Conservation (phyloP, 2,797 vertebrate genomes). For the Fistularia commersonii region DNA sequence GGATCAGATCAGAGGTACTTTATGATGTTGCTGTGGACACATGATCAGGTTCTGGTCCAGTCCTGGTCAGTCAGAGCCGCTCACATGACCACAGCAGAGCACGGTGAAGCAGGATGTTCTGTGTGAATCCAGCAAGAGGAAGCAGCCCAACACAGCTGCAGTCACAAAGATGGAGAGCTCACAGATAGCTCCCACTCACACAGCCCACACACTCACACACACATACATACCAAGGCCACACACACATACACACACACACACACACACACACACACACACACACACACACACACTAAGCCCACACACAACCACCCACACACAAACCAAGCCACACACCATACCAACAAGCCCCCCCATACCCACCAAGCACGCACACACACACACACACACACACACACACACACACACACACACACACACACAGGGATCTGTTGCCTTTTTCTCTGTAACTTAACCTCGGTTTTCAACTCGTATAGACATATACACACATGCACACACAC, state of each 20-base stretch:
- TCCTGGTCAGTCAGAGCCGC: neutral
- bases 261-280: slow-evolving; percentile 5
- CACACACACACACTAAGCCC: slow-evolving; percentile 3
- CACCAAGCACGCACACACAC: neutral
- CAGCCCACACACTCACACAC: slow-evolving; percentile 28
- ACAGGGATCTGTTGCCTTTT: neutral
- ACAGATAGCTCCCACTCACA: slow-evolving; percentile 37
- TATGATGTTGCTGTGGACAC: no score
- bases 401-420: slow-evolving; percentile 12
- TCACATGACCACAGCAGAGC: no score
- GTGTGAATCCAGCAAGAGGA: neutral
- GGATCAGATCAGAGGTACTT: no score
- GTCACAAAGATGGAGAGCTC: slow-evolving; percentile 13
- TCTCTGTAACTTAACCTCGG: neutral
- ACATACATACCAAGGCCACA: slow-evolving; percentile 13
- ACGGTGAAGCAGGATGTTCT: no score
- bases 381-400: slow-evolving; percentile 14
- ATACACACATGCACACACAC: slow-evolving; percentile 9
- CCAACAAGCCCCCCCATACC: slow-evolving; percentile 1
- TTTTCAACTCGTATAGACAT: neutral
- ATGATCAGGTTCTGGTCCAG: no score
- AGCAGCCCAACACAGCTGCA: slow-evolving; percentile 18
- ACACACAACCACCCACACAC: slow-evolving; percentile 17
- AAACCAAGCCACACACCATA: slow-evolving; percentile 21
- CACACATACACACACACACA: neutral